Evolutionary conservation across 2,888 invertebrate species (phyloP).

Genomic region (Drosophila prolongata): DNA sequence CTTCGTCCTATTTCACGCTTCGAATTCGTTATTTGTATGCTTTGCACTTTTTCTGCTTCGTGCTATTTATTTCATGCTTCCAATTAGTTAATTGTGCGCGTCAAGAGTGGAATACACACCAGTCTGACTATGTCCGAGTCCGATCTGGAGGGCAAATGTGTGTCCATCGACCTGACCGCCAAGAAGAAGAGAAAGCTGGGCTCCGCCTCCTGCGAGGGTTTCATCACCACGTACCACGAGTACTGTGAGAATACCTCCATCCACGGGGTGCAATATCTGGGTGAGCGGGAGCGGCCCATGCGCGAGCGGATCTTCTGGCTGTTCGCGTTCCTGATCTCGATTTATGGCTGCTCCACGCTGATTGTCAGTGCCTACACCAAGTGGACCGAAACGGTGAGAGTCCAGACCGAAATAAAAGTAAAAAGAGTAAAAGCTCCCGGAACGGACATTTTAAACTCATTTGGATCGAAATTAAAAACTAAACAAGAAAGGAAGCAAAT

Average conservation of each 20-base stretch:
- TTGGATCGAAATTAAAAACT: too few species aligned
- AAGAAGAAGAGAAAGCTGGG: conserved; percentile 6
- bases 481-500: too few species aligned
- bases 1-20: neutral
- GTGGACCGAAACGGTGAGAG: conserved; percentile 86
- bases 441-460: too few species aligned
- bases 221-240: conserved; percentile 85
- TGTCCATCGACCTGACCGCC: conserved; percentile 32
- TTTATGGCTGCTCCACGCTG: conserved; percentile 86
- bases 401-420: neutral
- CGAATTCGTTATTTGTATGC: neutral
- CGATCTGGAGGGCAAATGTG: conserved; percentile 44
- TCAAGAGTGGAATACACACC: conserved; percentile 40
- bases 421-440: neutral
- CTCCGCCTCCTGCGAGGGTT: conserved; percentile 37
- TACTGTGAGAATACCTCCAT: conserved; percentile 87
- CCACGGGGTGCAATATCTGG: conserved; percentile 87
- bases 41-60: neutral
- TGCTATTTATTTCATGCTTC: neutral
- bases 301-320: conserved; percentile 87
- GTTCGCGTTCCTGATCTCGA: conserved; percentile 86
- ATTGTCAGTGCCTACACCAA: conserved; percentile 88
- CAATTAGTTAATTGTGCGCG: conserved; percentile 23
- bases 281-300: conserved; percentile 86
- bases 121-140: conserved; percentile 19